Evolutionary conservation across 2,888 invertebrate species (phyloP).

Genomic region (Mactromeris polynyma): DNA sequence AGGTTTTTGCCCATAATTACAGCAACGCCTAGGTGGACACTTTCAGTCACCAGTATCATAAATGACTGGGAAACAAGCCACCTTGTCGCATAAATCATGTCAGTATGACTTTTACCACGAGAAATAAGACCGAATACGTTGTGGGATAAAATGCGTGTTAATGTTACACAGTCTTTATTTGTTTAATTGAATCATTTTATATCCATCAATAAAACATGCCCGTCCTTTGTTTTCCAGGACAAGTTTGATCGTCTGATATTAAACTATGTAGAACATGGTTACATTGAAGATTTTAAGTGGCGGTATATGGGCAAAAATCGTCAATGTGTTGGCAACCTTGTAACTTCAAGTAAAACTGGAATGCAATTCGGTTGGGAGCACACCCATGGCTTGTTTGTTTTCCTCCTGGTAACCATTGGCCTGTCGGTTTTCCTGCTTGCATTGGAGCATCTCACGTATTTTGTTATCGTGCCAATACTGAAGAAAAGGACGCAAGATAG

Average conservation of each 20-base stretch:
- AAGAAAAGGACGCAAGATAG: slow-evolving; percentile 94
- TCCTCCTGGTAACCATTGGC: slow-evolving; percentile 82
- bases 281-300: slow-evolving; percentile 80
- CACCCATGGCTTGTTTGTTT: slow-evolving; percentile 81
- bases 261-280: slow-evolving; percentile 88
- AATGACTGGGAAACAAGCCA: too few species aligned
- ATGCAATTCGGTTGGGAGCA: slow-evolving; percentile 78
- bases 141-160: too few species aligned
- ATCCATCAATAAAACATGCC: background rate
- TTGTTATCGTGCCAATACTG: slow-evolving; percentile 94
- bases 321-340: slow-evolving; percentile 84
- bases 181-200: background rate
- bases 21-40: too few species aligned
- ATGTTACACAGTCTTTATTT: too few species aligned
- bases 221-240: slow-evolving; percentile 89
- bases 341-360: slow-evolving; percentile 71
- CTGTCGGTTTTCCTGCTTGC: slow-evolving; percentile 90
- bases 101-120: too few species aligned
- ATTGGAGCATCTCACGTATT: slow-evolving; percentile 95
- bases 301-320: slow-evolving; percentile 86
- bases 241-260: slow-evolving; percentile 95
- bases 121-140: too few species aligned
- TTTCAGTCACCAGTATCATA: too few species aligned
- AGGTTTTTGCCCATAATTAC: too few species aligned
- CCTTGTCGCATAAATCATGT: too few species aligned